Evolutionary conservation across 2,888 invertebrate genomes (phyloP).

Genomic region (Temnothorax rugatulus): DNA sequence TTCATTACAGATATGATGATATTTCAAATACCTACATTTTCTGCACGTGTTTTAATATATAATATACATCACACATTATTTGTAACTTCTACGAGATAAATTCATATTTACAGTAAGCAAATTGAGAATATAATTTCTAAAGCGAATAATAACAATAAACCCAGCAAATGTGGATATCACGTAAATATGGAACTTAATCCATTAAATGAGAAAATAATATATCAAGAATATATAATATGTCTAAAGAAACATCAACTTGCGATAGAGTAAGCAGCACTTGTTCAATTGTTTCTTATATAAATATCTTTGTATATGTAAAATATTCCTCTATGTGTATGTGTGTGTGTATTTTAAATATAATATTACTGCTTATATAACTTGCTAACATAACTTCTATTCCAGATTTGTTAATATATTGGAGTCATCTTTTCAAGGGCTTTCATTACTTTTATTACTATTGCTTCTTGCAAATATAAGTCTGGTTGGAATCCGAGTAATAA

Average conservation of each 20-base stretch:
- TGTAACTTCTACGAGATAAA: neutral
- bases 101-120: conserved; percentile 1
- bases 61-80: neutral
- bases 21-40: neutral
- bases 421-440: conserved; percentile 1
- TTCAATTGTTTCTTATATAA: neutral
- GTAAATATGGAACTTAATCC: neutral
- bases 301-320: neutral
- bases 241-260: conserved; percentile 34
- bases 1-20: neutral
- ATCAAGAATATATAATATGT: conserved; percentile 16
- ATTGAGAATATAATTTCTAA: neutral
- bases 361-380: neutral
- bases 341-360: neutral
- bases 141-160: neutral
- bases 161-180: neutral
- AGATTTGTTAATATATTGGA: conserved; percentile 14
- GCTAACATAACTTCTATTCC: neutral
- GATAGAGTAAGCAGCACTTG: conserved; percentile 8
- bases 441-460: conserved; percentile 7
- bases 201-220: neutral
- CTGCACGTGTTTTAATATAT: neutral
- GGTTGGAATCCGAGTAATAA: conserved; percentile 24
- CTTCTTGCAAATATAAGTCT: conserved; percentile 4
- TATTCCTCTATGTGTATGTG: neutral